phyloP scores from a whole-genome alignment of 2,888 invertebrate genomes.

The Yponomeuta evonymella region DNA sequence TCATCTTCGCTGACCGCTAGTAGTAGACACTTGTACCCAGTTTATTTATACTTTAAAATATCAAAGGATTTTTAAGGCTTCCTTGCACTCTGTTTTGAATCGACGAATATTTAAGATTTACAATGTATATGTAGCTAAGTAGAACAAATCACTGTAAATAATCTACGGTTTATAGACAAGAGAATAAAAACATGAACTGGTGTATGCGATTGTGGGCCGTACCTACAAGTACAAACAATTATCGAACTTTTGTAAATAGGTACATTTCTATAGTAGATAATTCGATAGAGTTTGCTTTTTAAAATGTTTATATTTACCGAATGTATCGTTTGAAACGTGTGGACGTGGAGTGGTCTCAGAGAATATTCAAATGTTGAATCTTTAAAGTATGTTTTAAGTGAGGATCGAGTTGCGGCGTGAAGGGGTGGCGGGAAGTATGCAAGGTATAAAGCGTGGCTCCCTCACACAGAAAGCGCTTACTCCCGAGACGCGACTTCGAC shows the following conservation, averaged over 20 bases:
- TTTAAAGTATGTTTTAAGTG: neutral
- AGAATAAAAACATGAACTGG: slow-evolving; percentile 64
- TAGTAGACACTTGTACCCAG: slow-evolving; percentile 67
- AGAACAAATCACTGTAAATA: slow-evolving; percentile 62
- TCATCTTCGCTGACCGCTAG: slow-evolving; percentile 57
- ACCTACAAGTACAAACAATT: slow-evolving; percentile 28
- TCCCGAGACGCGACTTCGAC: neutral
- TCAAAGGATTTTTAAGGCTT: slow-evolving; percentile 75
- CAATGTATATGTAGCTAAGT: slow-evolving; percentile 30
- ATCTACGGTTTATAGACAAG: slow-evolving; percentile 61
- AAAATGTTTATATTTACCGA: neutral
- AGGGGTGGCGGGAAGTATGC: neutral
- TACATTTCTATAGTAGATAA: slow-evolving; percentile 26
- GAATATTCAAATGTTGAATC: neutral
- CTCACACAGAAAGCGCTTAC: neutral
- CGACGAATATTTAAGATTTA: slow-evolving; percentile 43
- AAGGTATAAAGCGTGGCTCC: neutral
- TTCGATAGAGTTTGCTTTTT: neutral
- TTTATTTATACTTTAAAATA: slow-evolving; percentile 62
- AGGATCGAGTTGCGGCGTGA: neutral
- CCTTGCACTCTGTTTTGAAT: slow-evolving; percentile 53
- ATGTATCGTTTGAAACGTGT: neutral
- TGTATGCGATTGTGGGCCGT: slow-evolving; percentile 48
- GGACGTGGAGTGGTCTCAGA: neutral
- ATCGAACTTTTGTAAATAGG: slow-evolving; percentile 37